phyloP scores from a whole-genome alignment of 2,888 invertebrate species.

The Prenolepis imparis region DNA sequence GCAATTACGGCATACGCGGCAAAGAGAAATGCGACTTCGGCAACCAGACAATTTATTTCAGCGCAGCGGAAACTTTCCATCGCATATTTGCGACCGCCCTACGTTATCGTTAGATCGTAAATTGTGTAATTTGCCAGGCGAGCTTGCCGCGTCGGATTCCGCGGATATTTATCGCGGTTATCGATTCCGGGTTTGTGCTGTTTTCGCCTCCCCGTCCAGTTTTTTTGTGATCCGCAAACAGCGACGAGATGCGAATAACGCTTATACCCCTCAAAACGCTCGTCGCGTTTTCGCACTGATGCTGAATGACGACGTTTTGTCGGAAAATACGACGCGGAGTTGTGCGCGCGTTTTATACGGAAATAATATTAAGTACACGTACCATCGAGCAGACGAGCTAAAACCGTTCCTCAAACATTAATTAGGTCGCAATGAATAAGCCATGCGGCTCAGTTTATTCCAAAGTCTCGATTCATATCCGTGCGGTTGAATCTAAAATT shows the following conservation, averaged over 20 bases:
- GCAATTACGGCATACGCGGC: conserved; percentile 76
- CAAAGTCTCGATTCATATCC: conserved; percentile 24
- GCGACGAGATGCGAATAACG: conserved; percentile 18
- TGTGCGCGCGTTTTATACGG: neutral
- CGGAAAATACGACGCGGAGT: conserved; percentile 2
- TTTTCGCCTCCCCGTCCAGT: conserved; percentile 53
- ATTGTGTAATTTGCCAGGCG: conserved; percentile 79
- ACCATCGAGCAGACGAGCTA: neutral
- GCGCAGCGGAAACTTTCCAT: conserved; percentile 53
- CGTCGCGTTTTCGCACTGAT: conserved; percentile 2
- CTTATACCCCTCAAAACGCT: conserved; percentile 15
- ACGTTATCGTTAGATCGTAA: conserved; percentile 80
- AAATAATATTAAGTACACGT: conserved; percentile 26
- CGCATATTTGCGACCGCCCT: conserved; percentile 58
- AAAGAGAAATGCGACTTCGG: conserved; percentile 78
- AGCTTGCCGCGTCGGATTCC: conserved; percentile 53
- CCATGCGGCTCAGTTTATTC: conserved; percentile 9
- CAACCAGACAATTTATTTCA: conserved; percentile 77
- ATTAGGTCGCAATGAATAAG: conserved; percentile 43
- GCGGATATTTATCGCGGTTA: conserved; percentile 79
- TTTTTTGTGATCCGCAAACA: conserved; percentile 42
- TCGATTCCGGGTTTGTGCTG: conserved; percentile 70
- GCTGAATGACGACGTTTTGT: conserved; percentile 16
- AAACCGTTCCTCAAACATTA: conserved; percentile 25
- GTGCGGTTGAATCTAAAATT: conserved; percentile 36